A percentile compares a stretch with the other conserved stretches of the same genome.
phyloP scores from a whole-genome alignment of 2,888 invertebrate genomes.

The Diarsia dahlii region DNA sequence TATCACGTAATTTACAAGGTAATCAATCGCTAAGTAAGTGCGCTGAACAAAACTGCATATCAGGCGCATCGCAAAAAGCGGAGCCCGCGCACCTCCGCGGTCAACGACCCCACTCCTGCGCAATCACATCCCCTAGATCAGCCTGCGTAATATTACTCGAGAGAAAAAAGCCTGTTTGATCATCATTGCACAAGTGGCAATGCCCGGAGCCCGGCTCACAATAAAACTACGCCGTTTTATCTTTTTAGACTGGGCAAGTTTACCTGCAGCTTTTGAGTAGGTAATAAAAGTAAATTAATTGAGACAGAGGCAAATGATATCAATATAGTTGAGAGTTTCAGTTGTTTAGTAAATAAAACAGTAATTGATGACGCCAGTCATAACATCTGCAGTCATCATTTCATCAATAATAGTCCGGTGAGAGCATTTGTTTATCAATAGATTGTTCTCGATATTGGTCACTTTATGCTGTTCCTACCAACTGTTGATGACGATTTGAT shows the following conservation, averaged over 20 bases:
- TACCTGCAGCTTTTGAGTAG: background rate
- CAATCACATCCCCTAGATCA: conserved; percentile 67
- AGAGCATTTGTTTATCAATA: conserved; percentile 1
- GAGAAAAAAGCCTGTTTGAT: conserved; percentile 52
- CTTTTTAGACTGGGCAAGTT: background rate
- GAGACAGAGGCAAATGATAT: background rate
- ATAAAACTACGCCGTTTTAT: conserved; percentile 34
- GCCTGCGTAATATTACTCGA: conserved; percentile 41
- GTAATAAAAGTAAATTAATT: background rate
- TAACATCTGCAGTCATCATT: background rate
- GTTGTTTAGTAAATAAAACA: background rate
- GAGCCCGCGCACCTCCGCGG: conserved; percentile 54
- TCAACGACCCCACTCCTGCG: conserved; percentile 60
- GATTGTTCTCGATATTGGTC: background rate
- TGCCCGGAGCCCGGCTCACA: conserved; percentile 20
- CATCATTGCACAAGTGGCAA: conserved; percentile 41
- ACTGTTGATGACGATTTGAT: background rate
- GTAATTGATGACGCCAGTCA: background rate
- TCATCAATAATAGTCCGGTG: background rate
- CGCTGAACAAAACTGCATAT: conserved; percentile 55
- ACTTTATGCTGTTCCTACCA: background rate
- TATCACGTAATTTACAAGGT: conserved; percentile 43
- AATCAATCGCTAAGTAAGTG: conserved; percentile 45
- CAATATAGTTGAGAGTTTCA: background rate
- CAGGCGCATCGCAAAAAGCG: conserved; percentile 65